These are phyloP conservation scores for human DNA, from an alignment of 2,113 vertebrate species.

Conservation along the genomic window GRCh38 chr6:39090001-39090500, in stretches of 20 bases:
- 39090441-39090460: background rate
- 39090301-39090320: background rate
- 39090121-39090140: background rate
- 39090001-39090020: slow-evolving; percentile 7
- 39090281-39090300: slow-evolving; percentile 50
- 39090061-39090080: background rate
- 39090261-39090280: slow-evolving; percentile 55
- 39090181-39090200: slow-evolving; percentile 39
- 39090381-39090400: background rate
- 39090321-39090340: background rate
- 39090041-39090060: background rate
- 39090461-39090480: background rate
- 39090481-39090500: background rate
- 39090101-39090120: no score
- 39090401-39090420: background rate
- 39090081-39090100: background rate
- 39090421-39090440: background rate
- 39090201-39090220: slow-evolving; percentile 8
- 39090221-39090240: slow-evolving; percentile 44
- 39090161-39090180: background rate
- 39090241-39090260: slow-evolving; percentile 31
- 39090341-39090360: background rate
- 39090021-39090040: background rate
- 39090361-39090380: background rate
- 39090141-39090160: background rate